A percentile compares a stretch with the other conserved stretches of the same genome.
These are phyloP conservation scores for Dryococelus australis DNA, from an alignment of 2,888 invertebrate species.

Conservation along the genomic window DNA sequence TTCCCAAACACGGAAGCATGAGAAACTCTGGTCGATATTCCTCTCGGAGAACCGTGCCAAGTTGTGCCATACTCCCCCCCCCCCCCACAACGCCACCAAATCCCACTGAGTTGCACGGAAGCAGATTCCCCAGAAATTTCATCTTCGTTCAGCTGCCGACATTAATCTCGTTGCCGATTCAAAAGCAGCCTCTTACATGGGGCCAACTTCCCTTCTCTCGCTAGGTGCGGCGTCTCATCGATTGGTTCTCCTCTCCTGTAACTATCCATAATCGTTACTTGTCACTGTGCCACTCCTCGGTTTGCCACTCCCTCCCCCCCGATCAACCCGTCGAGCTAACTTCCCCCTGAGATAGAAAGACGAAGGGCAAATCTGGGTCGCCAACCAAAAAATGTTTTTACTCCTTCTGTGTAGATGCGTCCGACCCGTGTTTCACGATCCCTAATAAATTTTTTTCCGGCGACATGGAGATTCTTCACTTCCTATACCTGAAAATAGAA, in stretches of 20 bases:
- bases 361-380: background rate
- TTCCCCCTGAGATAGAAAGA: background rate
- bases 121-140: background rate
- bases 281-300: background rate
- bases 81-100: too few species aligned
- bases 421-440: too few species aligned
- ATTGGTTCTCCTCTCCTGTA: background rate
- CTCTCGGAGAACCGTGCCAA: background rate
- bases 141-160: background rate
- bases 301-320: too few species aligned
- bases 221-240: background rate
- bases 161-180: constrained; percentile 10
- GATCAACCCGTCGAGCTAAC: too few species aligned
- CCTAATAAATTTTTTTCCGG: too few species aligned
- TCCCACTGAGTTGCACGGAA: background rate
- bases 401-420: background rate
- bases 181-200: background rate
- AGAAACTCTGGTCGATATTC: background rate
- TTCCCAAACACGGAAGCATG: too few species aligned
- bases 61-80: background rate
- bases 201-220: background rate
- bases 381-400: background rate
- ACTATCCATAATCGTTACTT: background rate
- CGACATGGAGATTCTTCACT: too few species aligned
- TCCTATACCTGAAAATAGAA: too few species aligned